These are phyloP conservation scores for Agrochola lota DNA, from an alignment of 2,888 invertebrate species.

Conservation along the genomic window DNA sequence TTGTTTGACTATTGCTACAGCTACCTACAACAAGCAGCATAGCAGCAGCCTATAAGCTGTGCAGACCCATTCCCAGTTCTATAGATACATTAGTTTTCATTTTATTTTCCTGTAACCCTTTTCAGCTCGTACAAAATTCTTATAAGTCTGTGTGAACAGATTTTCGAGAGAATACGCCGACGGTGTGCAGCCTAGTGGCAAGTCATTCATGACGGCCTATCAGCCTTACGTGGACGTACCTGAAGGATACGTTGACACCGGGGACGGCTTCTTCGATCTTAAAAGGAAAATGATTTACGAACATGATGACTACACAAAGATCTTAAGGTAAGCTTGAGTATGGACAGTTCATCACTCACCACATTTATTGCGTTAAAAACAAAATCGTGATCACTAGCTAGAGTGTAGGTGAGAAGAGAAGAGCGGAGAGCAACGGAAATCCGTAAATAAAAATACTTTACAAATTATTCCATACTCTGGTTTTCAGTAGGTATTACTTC, in stretches of 20 bases:
- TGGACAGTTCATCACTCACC: background rate
- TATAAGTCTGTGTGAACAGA: conserved; percentile 8
- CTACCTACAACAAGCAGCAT: background rate
- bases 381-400: background rate
- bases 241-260: conserved; percentile 14
- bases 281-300: background rate
- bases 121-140: background rate
- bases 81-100: background rate
- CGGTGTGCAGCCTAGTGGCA: conserved; percentile 9
- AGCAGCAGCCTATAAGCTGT: background rate
- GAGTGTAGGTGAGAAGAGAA: background rate
- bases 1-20: background rate
- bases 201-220: conserved; percentile 4
- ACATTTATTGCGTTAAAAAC: background rate
- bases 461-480: background rate
- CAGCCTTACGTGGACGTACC: conserved; percentile 15
- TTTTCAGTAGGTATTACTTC: too few species aligned
- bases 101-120: background rate
- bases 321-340: conserved; percentile 3
- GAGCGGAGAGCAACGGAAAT: background rate
- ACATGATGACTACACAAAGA: background rate
- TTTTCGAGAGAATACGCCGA: conserved; percentile 9
- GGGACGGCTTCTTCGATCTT: conserved; percentile 17
- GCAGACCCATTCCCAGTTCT: background rate
- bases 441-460: background rate